These are phyloP conservation scores for Chaetophractus vellerosus DNA, from an alignment of 2,797 vertebrate genomes.

Conservation along the genomic window DNA sequence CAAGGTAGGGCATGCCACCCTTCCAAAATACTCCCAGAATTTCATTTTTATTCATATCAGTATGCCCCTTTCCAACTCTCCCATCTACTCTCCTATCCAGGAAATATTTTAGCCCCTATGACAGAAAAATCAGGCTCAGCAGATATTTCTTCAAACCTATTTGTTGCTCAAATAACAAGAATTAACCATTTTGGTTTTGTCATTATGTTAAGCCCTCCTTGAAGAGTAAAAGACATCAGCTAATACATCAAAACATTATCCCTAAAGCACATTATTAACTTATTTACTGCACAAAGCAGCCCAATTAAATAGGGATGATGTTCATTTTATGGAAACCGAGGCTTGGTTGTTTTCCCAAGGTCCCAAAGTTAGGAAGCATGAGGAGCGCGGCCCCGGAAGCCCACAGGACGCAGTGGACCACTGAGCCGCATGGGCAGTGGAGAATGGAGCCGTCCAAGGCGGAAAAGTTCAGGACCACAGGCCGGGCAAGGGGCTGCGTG, in stretches of 20 bases:
- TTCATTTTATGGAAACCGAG: not conserved
- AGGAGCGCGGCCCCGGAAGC: no score
- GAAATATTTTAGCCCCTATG: not conserved
- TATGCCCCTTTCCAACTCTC: not conserved
- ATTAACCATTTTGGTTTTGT: not conserved
- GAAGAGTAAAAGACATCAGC: not conserved
- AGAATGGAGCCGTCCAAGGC: no score
- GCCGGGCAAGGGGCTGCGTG: no score
- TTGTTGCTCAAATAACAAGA: slow-evolving; percentile 34
- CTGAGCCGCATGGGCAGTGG: no score
- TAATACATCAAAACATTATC: not conserved
- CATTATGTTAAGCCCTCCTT: not conserved
- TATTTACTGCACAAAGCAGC: not conserved
- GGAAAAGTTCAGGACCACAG: no score
- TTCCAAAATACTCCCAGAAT: not conserved
- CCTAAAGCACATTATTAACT: not conserved
- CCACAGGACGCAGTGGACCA: no score
- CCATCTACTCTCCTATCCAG: not conserved
- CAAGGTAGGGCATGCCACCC: not conserved
- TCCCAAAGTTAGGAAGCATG: slow-evolving; percentile 16
- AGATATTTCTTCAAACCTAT: not conserved
- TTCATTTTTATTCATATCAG: not conserved
- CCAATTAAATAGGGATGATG: not conserved
- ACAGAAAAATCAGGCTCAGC: not conserved
- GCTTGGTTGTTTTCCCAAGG: not conserved